phyloP scores from a whole-genome alignment of 1,140 invertebrate species.

The Atta cephalotes region DNA sequence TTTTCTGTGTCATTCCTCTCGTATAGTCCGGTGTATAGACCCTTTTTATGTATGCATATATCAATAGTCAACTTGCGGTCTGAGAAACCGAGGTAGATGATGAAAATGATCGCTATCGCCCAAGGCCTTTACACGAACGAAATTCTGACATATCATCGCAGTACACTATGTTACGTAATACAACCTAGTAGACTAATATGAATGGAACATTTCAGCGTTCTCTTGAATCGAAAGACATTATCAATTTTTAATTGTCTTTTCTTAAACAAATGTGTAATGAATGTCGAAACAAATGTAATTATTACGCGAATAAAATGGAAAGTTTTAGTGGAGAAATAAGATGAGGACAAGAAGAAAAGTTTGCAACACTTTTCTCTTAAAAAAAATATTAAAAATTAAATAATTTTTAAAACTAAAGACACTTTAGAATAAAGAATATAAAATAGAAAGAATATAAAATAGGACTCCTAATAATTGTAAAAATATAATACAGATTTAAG shows the following conservation, averaged over 20 bases:
- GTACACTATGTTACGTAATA: conserved; percentile 46
- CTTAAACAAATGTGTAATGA: neutral
- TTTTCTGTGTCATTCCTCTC: neutral
- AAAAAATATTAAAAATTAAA: neutral
- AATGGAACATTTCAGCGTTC: conserved; percentile 24
- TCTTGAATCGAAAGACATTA: conserved; percentile 4
- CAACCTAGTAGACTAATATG: conserved; percentile 6
- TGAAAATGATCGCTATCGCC: conserved; percentile 57
- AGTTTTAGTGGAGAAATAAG: neutral
- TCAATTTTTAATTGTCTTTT: neutral
- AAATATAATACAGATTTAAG: too few species aligned
- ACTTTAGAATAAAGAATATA: too few species aligned
- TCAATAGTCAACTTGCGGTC: conserved; percentile 20
- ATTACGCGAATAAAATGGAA: neutral
- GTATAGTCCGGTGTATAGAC: neutral
- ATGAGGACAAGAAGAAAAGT: neutral
- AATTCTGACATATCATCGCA: conserved; percentile 60
- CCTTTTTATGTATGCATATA: conserved; percentile 11
- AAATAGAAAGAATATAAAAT: too few species aligned
- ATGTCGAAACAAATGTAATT: neutral
- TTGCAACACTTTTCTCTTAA: neutral
- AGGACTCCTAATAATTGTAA: too few species aligned
- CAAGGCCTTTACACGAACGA: conserved; percentile 36
- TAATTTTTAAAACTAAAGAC: neutral
- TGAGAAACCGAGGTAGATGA: conserved; percentile 42